Evolutionary conservation across 2,797 vertebrate genomes (phyloP).

Genomic region (Avahi laniger): DNA sequence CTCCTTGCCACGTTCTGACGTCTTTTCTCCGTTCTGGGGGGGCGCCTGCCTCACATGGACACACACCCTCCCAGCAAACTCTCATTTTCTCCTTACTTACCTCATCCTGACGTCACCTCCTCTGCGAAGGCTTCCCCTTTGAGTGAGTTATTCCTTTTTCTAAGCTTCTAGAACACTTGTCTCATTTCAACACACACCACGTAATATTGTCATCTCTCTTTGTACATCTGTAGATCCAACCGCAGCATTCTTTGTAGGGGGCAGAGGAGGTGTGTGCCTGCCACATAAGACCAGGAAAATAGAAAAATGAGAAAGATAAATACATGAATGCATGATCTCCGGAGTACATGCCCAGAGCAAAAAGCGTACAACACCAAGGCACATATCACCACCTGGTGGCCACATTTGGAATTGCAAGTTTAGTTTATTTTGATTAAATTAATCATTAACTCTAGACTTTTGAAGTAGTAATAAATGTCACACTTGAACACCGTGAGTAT

Average conservation of each 20-base stretch:
- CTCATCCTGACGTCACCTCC: neutral
- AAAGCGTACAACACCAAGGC: neutral
- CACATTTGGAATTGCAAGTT: slow-evolving; percentile 68
- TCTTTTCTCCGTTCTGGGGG: neutral
- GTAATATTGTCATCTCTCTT: neutral
- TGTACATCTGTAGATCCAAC: neutral
- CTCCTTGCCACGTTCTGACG: neutral
- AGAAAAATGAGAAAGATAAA: neutral
- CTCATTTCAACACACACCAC: neutral
- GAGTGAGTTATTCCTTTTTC: neutral
- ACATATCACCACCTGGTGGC: slow-evolving; percentile 64
- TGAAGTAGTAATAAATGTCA: neutral
- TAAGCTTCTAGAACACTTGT: neutral
- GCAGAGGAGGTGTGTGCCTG: neutral
- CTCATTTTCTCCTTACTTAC: neutral
- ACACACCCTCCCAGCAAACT: neutral
- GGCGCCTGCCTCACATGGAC: neutral
- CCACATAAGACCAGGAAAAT: neutral
- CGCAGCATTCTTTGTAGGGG: neutral
- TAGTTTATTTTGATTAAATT: slow-evolving; percentile 4
- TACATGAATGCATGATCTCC: neutral
- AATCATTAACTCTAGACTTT: neutral
- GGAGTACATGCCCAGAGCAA: neutral
- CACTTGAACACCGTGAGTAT: neutral
- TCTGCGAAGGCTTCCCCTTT: neutral